Conservation (phyloP, 2,888 invertebrate species). For the Lycia hirtaria region DNA sequence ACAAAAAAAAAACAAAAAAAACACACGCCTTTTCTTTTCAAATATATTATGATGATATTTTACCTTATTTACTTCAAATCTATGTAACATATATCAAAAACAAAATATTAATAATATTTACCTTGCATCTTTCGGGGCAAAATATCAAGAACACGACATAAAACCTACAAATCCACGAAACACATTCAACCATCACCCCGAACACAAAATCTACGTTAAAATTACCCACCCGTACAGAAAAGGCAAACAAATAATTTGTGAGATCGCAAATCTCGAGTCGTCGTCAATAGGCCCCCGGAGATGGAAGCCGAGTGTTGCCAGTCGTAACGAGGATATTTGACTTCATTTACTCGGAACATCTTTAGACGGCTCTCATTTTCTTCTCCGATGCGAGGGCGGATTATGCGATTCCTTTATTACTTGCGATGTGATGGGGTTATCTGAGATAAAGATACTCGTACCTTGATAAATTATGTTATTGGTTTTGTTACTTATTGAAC, state of each 20-base stretch:
- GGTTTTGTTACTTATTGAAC: conserved; percentile 30
- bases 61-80: too few relatives aligned
- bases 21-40: too few relatives aligned
- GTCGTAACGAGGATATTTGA: conserved; percentile 40
- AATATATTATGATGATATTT: too few relatives aligned
- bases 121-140: background rate
- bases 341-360: conserved; percentile 39
- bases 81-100: too few relatives aligned
- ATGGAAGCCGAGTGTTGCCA: conserved; percentile 35
- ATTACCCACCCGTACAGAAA: conserved; percentile 28
- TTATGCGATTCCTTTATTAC: conserved; percentile 34
- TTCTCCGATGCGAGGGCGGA: conserved; percentile 30
- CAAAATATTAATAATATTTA: too few relatives aligned
- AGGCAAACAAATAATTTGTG: conserved; percentile 35
- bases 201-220: conserved; percentile 28
- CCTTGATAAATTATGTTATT: conserved; percentile 35
- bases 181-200: conserved; percentile 10
- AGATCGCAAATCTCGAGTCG: conserved; percentile 34
- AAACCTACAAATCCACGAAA: conserved; percentile 1
- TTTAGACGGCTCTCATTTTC: conserved; percentile 37
- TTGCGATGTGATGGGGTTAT: conserved; percentile 33
- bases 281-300: conserved; percentile 35
- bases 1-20: too few relatives aligned
- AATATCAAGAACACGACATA: conserved; percentile 8
- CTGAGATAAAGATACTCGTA: conserved; percentile 28